Base-by-base conservation (phyloP, 2,797 vertebrate genomes). In the Alca torda region DNA sequence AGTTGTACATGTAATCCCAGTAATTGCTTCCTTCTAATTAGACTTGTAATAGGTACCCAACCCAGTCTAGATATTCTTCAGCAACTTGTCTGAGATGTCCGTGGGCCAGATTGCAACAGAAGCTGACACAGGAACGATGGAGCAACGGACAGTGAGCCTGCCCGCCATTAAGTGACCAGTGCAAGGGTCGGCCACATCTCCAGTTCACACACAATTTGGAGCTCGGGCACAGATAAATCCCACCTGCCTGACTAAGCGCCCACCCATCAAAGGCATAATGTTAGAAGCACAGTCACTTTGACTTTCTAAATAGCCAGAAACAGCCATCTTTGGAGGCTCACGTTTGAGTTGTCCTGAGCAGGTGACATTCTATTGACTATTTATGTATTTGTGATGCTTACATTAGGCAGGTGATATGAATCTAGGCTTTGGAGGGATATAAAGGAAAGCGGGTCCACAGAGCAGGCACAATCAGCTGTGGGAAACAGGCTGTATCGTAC, bases 1-100 rank as follows among this genome's bases (percentile, higher is more conserved):
- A 33, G 1, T 54, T 5, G 8, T 50, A 75, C 41, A 37, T 59
- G 84, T 95, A 97, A 96, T 86, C 67, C 73, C 20, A 81, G 69
- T 95, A 95, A 97, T 93, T 89, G 77, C 57, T 96, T 94, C 86
- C 93, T 96, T 94, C 79, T 95, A 91, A 96, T 94, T 97, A 95
- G 67, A 51, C 41, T 84, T 82, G 64, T 93, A 97, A 96, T 90
- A 94, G 53, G 76, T 41, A 94, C 97, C 95, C 96, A 97, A 31
- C 95, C 97, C 93, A 95, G 93, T 89, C 67, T 90, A 90, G 83
- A 30, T 95, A 61, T 84, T 94, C 92, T 95, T 84, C 92, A 89
- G 85, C 70, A 92, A 91, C 86, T 91, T 95, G 79, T 92, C 88
- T 87, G 60, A 92, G 92, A 84, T 80, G 87, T 89, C 82, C 11